Evolutionary conservation across 2,113 vertebrate genomes (phyloP), one percentile per base, ranked within the genome.

Genomic region (Amazona vittata): DNA sequence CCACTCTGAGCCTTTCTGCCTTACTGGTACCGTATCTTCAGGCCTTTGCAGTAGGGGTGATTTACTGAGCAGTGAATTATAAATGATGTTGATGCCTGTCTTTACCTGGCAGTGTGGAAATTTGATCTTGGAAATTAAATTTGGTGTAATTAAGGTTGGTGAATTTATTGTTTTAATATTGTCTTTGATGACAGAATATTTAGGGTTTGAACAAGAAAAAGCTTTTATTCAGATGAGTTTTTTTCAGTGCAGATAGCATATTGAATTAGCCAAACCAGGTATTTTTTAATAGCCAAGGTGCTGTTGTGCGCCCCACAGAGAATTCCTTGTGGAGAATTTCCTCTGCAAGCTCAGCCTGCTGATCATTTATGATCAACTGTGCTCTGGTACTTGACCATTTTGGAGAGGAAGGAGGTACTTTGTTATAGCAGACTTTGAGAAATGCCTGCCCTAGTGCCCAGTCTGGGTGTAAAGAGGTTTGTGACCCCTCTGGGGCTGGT

Each of bases 371-470:
- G 16, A 12, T 41, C 41, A 74, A 0, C 60, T 1, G 0, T 19
- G 43, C 15, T 46, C 52, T 64, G 46, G 33, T 13, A 20, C 16
- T 26, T 39, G 29, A 63, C 31, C 10, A 52, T 83, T 81, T 19
- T 7, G 17, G 64, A 57, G 67, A 59, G 41, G 16, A 68, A 28
- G 43, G 52, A 55, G 28, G 14, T 44, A 15, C 2, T 41, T 29
- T 39, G 6, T 63, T 25, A 4, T 17, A 46, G 55, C 33, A 52
- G 37, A 47, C 73, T 68, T 70, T 25, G 77, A 62, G 50, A 77
- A 87, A 43, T 20, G 15, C 31, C 18, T 86, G 44, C 33, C 20
- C 84, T 1, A 0, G 5, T 0, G 0, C 77, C 22, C 0, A 1
- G 26, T 62, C 78, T 49, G 44, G 52, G 15, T 87, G 28, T 17